Conservation (phyloP, 2,888 invertebrate species). For the Timandra comae region DNA sequence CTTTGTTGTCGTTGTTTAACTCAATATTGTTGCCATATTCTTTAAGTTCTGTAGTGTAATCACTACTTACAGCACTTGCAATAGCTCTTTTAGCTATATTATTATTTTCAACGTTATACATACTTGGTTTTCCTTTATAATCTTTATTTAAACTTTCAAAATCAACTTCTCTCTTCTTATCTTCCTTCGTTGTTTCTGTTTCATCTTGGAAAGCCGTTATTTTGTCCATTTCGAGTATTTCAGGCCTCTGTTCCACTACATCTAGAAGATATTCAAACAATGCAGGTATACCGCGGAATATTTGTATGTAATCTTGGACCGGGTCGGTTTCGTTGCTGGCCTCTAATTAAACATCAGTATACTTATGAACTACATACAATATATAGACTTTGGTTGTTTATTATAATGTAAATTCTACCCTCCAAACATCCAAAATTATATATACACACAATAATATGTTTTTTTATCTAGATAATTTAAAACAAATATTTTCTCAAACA, state of each 20-base stretch:
- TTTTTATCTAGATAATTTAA: too few species aligned
- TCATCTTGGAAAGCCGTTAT: slow-evolving; percentile 25
- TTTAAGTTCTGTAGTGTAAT: slow-evolving; percentile 4
- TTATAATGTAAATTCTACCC: too few species aligned
- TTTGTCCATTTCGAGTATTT: slow-evolving; percentile 44
- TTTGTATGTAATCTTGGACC: slow-evolving; percentile 32
- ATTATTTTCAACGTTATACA: too few species aligned
- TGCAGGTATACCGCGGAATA: slow-evolving; percentile 43
- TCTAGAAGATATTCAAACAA: slow-evolving; percentile 43
- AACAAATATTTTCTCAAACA: too few species aligned
- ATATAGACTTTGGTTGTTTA: too few species aligned
- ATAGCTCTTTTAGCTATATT: too few species aligned
- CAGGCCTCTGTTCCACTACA: slow-evolving; percentile 38
- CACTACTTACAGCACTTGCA: too few species aligned
- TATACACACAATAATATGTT: too few species aligned
- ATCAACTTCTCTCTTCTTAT: slow-evolving; percentile 14
- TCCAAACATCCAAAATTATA: too few species aligned
- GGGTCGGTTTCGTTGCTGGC: slow-evolving; percentile 13
- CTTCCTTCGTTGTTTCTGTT: slow-evolving; percentile 4
- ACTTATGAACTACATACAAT: too few species aligned
- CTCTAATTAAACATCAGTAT: slow-evolving; percentile 14
- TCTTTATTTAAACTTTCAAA: slow-evolving; percentile 3
- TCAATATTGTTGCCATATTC: slow-evolving; percentile 6
- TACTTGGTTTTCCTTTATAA: too few species aligned
- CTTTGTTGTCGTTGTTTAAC: too few species aligned